Evolutionary conservation across 2,113 vertebrate genomes (phyloP), one percentile per base, ranked within the genome.

Genomic region (Labeo catla): DNA sequence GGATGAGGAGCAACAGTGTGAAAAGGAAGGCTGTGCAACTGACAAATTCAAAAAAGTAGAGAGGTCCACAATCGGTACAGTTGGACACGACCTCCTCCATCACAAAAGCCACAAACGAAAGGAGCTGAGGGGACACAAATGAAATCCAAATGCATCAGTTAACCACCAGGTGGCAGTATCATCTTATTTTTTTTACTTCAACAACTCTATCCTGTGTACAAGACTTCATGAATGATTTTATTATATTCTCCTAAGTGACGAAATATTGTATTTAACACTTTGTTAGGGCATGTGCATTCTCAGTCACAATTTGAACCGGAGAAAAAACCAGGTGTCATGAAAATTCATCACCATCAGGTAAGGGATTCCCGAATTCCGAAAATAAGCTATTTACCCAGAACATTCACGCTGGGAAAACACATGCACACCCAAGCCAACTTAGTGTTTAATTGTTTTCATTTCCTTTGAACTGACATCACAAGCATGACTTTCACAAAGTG

Each of bases 11-110:
- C 4, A 97, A 92, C 7, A 95, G 76, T 11, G 94, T 96, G 92
- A 98, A 94, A 82, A 99, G 95, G 86, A 96, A 96, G 85, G 97
- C 96, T 0, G 94, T 95, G 92, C 95, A 98, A 94, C 97, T 98
- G 59, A 93, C 86, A 39, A 99, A 98, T 88, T 99, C 98, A 36
- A 99, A 99, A 85, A 98, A 94, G 92, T 99, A 98, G 80, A 99
- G 96, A 0, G 95, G 91, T 0, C 23, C 1, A 70, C 97, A 99
- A 12, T 0, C 8, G 0, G 13, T 34, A 23, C 97, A 98, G 7
- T 87, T 89, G 0, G 45, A 73, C 13, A 99, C 95, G 0, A 96
- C 34, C 90, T 98, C 97, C 92, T 98, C 98, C 93, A 95, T 93
- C 91, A 97, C 3, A 74, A 99, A 96, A 76, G 97, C 96, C 89